A percentile compares a stretch with the other conserved stretches of the same genome.
These are phyloP conservation scores for western clawed frog (Xenopus tropicalis) DNA, from an alignment of 2,113 vertebrate species.

Conservation along the genomic window UCB_Xtro_10.0 CM004445.2:82737501-82738000, in stretches of 20 bases:
- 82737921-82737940: neutral
- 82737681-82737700: conserved; percentile 42
- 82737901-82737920: conserved; percentile 16
- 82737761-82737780: conserved; percentile 24
- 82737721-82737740: conserved; percentile 40
- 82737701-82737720: conserved; percentile 42
- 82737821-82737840: conserved; percentile 15
- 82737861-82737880: conserved; percentile 3
- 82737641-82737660: conserved; percentile 45
- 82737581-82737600: conserved; percentile 47
- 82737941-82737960: too few relatives aligned
- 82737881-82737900: conserved; percentile 9
- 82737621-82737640: conserved; percentile 41
- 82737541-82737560: conserved; percentile 43
- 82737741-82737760: conserved; percentile 29
- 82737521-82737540: conserved; percentile 43
- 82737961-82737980: too few relatives aligned
- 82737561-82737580: conserved; percentile 43
- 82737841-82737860: conserved; percentile 6
- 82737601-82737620: conserved; percentile 45
- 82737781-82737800: conserved; percentile 22
- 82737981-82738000: too few relatives aligned
- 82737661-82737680: conserved; percentile 43
- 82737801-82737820: conserved; percentile 30
- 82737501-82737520: conserved; percentile 32